phyloP scores from a whole-genome alignment of 2,113 vertebrate genomes.

The Pungitius pungitius region DNA sequence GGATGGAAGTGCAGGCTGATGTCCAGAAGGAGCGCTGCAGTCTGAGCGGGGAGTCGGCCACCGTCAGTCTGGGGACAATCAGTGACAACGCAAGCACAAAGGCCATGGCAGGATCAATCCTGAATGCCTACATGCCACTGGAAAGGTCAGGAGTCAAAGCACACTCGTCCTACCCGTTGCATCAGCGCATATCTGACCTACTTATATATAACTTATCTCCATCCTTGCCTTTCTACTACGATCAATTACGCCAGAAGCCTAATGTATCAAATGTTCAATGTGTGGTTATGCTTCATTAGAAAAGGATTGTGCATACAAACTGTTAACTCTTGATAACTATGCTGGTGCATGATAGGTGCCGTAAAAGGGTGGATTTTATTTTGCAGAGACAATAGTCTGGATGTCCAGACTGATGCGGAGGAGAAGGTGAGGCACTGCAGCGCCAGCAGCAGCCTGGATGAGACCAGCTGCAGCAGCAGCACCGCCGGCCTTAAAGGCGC shows the following conservation, averaged over 20 bases:
- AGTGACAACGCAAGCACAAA: conserved; percentile 98
- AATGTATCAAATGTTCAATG: neutral
- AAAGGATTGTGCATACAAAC: neutral
- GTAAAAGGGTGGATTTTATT: neutral
- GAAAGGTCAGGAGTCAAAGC: conserved; percentile 88
- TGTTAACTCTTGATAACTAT: neutral
- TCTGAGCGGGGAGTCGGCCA: conserved; percentile 96
- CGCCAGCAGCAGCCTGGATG: conserved; percentile 91
- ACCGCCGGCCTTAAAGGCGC: conserved; percentile 46
- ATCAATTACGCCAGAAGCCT: neutral
- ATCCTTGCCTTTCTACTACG: no score
- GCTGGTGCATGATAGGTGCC: neutral
- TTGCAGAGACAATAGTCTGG: conserved; percentile 92
- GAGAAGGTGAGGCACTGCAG: conserved; percentile 90
- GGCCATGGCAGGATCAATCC: conserved; percentile 98
- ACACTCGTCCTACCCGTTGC: neutral
- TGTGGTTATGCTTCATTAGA: neutral
- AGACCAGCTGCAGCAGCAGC: conserved; percentile 81
- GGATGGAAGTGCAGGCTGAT: conserved; percentile 97
- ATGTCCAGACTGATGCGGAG: conserved; percentile 94
- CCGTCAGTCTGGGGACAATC: conserved; percentile 93
- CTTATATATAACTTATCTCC: no score
- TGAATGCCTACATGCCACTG: conserved; percentile 92
- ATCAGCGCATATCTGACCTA: conserved; percentile 1
- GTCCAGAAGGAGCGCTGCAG: conserved; percentile 97